Percentiles rank a stretch among this genome's conserved stretches.
phyloP scores from a whole-genome alignment of 2,888 invertebrate genomes.

The Ypsolopha sequella region DNA sequence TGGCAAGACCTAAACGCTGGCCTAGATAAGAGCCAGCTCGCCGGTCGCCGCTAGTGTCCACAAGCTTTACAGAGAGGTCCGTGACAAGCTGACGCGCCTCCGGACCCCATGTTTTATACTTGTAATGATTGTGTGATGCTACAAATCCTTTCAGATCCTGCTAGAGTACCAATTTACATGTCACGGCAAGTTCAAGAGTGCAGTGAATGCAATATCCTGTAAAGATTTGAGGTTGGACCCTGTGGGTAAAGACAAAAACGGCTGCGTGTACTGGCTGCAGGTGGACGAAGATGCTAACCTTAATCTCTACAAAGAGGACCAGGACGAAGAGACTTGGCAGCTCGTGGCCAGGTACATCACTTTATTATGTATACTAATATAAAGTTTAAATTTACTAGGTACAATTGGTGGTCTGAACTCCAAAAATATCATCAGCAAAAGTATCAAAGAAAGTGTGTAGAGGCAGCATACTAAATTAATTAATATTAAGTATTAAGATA shows the following conservation, averaged over 20 bases:
- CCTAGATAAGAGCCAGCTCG: too few species aligned
- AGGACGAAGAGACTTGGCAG: slow-evolving; percentile 96
- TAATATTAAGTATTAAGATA: too few species aligned
- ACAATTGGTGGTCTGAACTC: background rate
- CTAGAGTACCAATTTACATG: slow-evolving; percentile 96
- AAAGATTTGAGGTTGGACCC: slow-evolving; percentile 88
- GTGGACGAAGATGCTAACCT: slow-evolving; percentile 90
- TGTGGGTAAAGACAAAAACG: slow-evolving; percentile 90
- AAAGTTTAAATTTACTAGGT: too few species aligned
- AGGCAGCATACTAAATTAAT: too few species aligned
- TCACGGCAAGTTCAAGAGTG: slow-evolving; percentile 92
- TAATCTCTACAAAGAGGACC: slow-evolving; percentile 93
- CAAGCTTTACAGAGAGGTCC: too few species aligned
- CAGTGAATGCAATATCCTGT: slow-evolving; percentile 83
- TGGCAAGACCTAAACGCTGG: too few species aligned
- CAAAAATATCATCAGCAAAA: background rate
- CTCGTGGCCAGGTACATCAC: slow-evolving; percentile 82
- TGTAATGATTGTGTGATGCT: slow-evolving; percentile 10
- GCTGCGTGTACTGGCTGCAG: slow-evolving; percentile 95
- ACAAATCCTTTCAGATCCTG: slow-evolving; percentile 74
- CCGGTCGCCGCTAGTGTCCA: too few species aligned
- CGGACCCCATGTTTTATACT: too few species aligned
- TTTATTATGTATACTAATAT: too few species aligned
- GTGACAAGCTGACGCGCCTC: too few species aligned
- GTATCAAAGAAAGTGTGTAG: background rate